Conservation (phyloP, 2,888 invertebrate genomes). For the Spodoptera exigua region DNA sequence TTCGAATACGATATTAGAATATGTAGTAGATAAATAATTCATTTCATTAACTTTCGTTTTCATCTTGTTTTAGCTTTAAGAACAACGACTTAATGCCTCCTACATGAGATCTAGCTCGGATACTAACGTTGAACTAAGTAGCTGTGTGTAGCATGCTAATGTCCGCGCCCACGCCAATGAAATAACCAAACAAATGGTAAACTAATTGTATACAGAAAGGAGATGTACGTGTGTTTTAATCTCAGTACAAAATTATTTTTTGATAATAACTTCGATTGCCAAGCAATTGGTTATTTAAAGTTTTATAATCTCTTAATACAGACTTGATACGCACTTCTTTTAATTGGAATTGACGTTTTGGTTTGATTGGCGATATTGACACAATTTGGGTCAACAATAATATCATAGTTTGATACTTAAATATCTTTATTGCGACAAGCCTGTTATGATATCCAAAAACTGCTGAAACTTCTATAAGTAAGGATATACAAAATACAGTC, state of each 20-base stretch:
- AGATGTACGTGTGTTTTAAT: conserved; percentile 41
- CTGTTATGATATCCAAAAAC: too few species aligned
- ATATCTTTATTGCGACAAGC: too few species aligned
- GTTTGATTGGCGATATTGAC: too few species aligned
- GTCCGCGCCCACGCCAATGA: conserved; percentile 55
- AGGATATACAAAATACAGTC: too few species aligned
- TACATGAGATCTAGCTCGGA: conserved; percentile 46
- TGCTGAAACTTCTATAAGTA: too few species aligned
- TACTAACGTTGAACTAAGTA: conserved; percentile 56
- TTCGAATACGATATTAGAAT: conserved; percentile 41
- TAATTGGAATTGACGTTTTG: too few species aligned
- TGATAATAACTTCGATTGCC: too few species aligned
- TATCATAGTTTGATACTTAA: too few species aligned
- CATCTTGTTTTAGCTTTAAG: conserved; percentile 33
- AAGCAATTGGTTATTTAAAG: too few species aligned
- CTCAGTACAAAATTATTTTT: conserved; percentile 20
- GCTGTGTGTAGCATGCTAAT: conserved; percentile 63
- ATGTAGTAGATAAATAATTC: conserved; percentile 60
- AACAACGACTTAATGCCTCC: conserved; percentile 52
- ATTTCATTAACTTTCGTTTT: conserved; percentile 60
- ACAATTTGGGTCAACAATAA: too few species aligned
- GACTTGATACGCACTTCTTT: too few species aligned
- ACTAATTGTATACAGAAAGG: conserved; percentile 57
- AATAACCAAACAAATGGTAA: conserved; percentile 45
- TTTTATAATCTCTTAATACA: too few species aligned